phyloP scores from a whole-genome alignment of 2,113 vertebrate genomes.

The Hepsetus odoe region DNA sequence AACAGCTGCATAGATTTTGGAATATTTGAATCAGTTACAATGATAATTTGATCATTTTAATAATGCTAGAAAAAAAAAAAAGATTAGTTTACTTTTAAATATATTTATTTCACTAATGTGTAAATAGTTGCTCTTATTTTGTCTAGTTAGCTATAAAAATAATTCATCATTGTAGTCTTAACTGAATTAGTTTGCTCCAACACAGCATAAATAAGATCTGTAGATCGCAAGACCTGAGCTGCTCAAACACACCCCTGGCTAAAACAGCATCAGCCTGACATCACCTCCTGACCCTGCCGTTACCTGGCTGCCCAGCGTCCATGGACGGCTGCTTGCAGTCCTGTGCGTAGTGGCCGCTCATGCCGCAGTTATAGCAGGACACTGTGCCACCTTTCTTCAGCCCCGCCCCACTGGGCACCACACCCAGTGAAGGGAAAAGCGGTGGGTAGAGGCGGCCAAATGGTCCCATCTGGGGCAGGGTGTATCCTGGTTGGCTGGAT shows the following conservation, averaged over 20 bases:
- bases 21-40: no score
- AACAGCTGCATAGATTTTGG: no score
- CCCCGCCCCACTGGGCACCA: constrained; percentile 77
- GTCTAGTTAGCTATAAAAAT: no score
- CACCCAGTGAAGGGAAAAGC: constrained; percentile 77
- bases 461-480: constrained; percentile 82
- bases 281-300: constrained; percentile 77
- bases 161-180: no score
- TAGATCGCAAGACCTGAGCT: neutral
- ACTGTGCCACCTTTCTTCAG: constrained; percentile 84
- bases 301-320: constrained; percentile 88
- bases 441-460: constrained; percentile 79
- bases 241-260: neutral
- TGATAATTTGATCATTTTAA: no score
- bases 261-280: constrained; percentile 25
- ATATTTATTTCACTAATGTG: no score
- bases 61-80: no score
- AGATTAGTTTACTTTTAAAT: no score
- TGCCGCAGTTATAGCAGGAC: constrained; percentile 90
- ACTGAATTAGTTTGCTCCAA: no score
- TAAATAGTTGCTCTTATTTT: no score
- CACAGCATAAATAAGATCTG: neutral
- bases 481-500: constrained; percentile 82
- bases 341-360: constrained; percentile 87
- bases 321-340: constrained; percentile 89